Conservation (phyloP, 2,888 invertebrate species). For the Philonicus albiceps region DNA sequence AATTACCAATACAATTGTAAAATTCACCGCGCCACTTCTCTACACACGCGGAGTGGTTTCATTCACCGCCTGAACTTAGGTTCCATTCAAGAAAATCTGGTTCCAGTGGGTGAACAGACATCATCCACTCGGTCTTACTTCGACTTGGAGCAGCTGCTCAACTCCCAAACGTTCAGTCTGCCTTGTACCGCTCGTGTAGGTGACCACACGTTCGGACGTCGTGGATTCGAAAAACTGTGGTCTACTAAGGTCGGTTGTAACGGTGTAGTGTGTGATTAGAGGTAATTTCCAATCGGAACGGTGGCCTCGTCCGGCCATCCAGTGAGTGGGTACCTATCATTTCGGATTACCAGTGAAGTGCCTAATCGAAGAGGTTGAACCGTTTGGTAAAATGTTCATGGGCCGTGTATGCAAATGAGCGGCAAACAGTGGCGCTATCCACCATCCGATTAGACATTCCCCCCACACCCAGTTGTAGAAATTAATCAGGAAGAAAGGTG, state of each 20-base stretch:
- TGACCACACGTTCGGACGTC: not conserved
- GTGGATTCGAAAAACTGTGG: not conserved
- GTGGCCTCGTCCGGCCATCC: not conserved
- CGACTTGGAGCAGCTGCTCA: not conserved
- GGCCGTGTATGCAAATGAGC: not conserved
- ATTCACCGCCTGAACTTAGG: not conserved
- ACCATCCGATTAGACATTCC: not conserved
- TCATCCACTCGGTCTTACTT: not conserved
- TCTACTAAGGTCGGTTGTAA: not conserved
- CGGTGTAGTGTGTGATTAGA: not conserved
- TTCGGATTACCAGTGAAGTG: slow-evolving; percentile 28
- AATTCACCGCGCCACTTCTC: not conserved
- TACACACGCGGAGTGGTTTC: not conserved
- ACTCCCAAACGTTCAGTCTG: not conserved
- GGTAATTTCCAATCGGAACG: not conserved
- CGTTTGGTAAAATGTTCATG: not conserved
- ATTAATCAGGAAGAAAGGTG: slow-evolving; percentile 34
- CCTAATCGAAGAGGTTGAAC: not conserved
- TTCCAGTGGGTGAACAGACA: slow-evolving; percentile 9
- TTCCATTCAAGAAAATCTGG: slow-evolving; percentile 26
- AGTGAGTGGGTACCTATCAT: not conserved
- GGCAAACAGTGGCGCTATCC: not conserved
- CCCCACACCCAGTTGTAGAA: not conserved
- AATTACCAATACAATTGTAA: not conserved
- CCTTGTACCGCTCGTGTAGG: not conserved